Evolutionary conservation across 2,113 vertebrate genomes (phyloP), one percentile per base, ranked within the genome.

Genomic region (Condylura cristata): DNA sequence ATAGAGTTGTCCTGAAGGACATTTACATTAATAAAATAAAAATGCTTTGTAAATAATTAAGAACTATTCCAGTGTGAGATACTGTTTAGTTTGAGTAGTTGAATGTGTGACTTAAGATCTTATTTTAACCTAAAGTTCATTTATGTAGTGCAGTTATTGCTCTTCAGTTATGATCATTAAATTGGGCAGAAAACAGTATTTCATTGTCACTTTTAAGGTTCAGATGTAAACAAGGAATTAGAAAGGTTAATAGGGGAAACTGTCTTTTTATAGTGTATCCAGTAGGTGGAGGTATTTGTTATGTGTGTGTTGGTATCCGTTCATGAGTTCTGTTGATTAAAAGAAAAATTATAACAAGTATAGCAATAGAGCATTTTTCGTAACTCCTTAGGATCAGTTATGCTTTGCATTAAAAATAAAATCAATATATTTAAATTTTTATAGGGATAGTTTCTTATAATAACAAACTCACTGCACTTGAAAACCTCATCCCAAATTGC

Each of bases 271-370:
- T 20, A 16, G 30, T 93, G 68, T 82, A 48, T 89, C 96, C 97
- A 96, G 68, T 80, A 97, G 97, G 81, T 80, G 96, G 97, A 26
- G 84, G 8, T 75, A 48, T n/a, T 39, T 63, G 28, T 79, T 76
- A 41, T 1, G 17, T 53, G 34, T 68, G 63, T 14, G 6, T 58
- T 81, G 66, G 46, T 66, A 9, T 56, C 2, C 39, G 24, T 90
- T 60, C 72, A 60, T 79, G 63, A 32, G 65, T 26, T 18, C 4
- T 84, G 1, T 65, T 80, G 78, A 63, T 32, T 75, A 58, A 61
- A 34, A 78, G 32, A 70, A 66, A 34, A 80, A 22, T 75, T 70
- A 24, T 48, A 41, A 86, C 79, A 85, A 86, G 24, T 32, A 41
- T 7, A 18, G n/a, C 14, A 70, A 60, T 81, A 65, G 84, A 91